phyloP scores from a whole-genome alignment of 2,113 vertebrate species.

The Scolopax mira region DNA sequence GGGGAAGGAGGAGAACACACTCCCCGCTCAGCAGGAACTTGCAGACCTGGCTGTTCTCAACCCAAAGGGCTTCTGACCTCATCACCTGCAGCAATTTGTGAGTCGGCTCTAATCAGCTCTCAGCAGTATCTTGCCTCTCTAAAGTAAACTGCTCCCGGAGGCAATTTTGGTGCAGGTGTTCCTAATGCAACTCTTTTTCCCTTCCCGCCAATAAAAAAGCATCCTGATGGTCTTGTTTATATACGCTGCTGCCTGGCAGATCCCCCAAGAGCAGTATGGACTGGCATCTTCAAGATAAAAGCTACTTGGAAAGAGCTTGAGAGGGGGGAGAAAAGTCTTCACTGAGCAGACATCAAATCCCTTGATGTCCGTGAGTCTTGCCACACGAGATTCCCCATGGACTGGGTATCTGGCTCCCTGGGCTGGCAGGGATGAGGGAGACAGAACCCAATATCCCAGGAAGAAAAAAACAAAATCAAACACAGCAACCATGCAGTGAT shows the following conservation, averaged over 20 bases:
- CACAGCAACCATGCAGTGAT: fast-evolving
- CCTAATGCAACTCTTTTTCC: background rate
- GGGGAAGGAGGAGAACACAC: background rate
- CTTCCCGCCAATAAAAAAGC: fast-evolving
- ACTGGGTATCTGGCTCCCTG: background rate
- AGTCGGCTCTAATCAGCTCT: background rate
- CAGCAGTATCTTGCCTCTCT: background rate
- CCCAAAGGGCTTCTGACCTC: background rate
- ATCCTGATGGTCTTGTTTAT: background rate
- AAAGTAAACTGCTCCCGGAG: background rate
- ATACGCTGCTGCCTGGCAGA: background rate
- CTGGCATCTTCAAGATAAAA: background rate
- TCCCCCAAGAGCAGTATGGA: background rate
- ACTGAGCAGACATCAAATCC: background rate
- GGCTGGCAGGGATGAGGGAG: background rate
- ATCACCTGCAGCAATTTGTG: background rate
- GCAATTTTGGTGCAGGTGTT: slow-evolving; percentile 34
- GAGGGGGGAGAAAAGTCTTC: background rate
- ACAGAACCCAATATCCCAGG: background rate
- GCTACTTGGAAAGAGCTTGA: background rate
- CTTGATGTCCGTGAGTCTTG: background rate
- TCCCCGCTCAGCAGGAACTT: background rate
- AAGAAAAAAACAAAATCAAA: background rate
- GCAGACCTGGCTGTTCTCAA: background rate
- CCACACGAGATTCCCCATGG: background rate